Base-by-base conservation (phyloP, 2,888 invertebrate genomes). In the Caenorhabditis sp. region DNA sequence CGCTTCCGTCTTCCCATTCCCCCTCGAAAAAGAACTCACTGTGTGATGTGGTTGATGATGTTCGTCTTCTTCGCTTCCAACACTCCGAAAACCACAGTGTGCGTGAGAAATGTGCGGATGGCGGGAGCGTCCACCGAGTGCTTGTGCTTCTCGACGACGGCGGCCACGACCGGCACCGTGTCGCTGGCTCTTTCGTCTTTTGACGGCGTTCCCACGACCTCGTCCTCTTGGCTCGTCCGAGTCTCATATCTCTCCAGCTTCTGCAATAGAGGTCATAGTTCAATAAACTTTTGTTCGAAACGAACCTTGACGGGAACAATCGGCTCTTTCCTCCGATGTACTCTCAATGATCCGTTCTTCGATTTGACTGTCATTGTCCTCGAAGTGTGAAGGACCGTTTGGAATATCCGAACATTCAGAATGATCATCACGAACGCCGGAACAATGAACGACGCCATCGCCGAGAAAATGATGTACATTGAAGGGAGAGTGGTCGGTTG, bases 401-500 rank as follows among this genome's bases (percentile, higher is more conserved):
- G 80, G 77, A 88, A 86, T 62, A 88, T 88, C 37, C 81, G 79
- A 8, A 86, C 76, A 56, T 88, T 88, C 17, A 87, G 81, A 11
- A 81, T 80, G 32, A 87, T 80, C 87, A 87, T 87, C 26, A 87
- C 72, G 75, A 88, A 78, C 43, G 85, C 85, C 3, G 88, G 88
- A n/a, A 83, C 65, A 35, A 88, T 82, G 71, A 88, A 88, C 13
- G 87, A 87, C n/a, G 84, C 84, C 46, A 81, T 65, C n/a, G 87
- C 88, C 1, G 87, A 87, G 74, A 87, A 87, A 35, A 87, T 71
- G 46, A 87, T 86, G 78, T 87, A 88, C 45, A 75, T 53, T 46
- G 81, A 74, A 46, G 83, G 85, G 32, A 83, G 81, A 24, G 79
- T 76, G 59, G 86, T 79, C 17, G 87, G 87, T 20, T 84, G 80